Evolutionary conservation across 2,797 vertebrate genomes (phyloP).

Genomic region (Parambassis ranga): DNA sequence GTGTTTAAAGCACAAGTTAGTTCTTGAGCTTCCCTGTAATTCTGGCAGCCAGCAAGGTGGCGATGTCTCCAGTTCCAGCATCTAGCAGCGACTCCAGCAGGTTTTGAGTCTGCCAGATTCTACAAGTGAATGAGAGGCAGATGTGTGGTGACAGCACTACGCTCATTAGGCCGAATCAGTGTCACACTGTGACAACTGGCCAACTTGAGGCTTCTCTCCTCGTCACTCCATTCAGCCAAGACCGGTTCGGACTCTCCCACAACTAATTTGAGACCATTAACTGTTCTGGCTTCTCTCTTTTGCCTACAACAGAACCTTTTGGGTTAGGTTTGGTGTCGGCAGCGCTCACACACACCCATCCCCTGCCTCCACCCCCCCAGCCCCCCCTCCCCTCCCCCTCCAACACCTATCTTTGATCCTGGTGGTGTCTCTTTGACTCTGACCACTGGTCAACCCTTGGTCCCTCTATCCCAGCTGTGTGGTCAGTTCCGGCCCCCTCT

Average conservation of each 20-base stretch:
- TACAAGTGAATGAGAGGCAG: conserved; percentile 90
- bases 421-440: conserved; percentile 1
- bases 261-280: conserved; percentile 53
- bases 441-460: conserved; percentile 38
- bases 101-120: conserved; percentile 92
- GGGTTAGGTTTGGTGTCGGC: neutral
- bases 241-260: conserved; percentile 47
- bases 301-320: conserved; percentile 6
- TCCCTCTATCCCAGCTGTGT: conserved; percentile 62
- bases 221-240: conserved; percentile 63
- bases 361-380: neutral
- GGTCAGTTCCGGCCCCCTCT: conserved; percentile 54
- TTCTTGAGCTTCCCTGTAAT: conserved; percentile 16
- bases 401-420: neutral
- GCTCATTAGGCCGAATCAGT: conserved; percentile 85
- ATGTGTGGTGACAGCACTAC: conserved; percentile 82
- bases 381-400: neutral
- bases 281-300: conserved; percentile 32
- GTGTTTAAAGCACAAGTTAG: conserved; percentile 15
- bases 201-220: conserved; percentile 77
- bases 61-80: conserved; percentile 64
- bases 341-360: neutral
- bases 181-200: conserved; percentile 83
- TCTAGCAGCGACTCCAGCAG: conserved; percentile 90
- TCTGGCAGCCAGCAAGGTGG: conserved; percentile 46